Base-by-base conservation (phyloP, 1,140 invertebrate genomes). In the Sycobia sp. region DNA sequence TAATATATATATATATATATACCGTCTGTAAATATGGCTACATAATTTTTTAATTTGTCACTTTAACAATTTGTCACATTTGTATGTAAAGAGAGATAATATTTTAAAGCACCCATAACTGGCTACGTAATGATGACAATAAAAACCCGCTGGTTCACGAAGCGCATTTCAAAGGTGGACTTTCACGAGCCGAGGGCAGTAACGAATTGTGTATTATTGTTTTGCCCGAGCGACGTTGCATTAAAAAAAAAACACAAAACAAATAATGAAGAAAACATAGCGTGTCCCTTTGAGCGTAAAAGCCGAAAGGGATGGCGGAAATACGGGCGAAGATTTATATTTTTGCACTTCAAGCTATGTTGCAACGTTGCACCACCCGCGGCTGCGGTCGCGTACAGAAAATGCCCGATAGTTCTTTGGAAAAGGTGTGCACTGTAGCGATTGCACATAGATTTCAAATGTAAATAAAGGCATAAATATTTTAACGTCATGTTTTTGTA, bases 391-490 rank as follows among this genome's bases (percentile, higher is more conserved):
- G 13, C 3, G 18, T 29, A 22, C 32, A n/a, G 23, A 55, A 55
- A 55, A 29, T 34, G 36, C n/a, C n/a, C n/a, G n/a, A n/a, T n/a
- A n/a, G 18, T 47, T 58, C 29, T 14, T 34, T 20, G 3, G 11
- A 18, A 25, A 41, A 54, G 34, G 34, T 7, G n/a, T 4, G n/a
- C 23, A 14, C 44, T 9, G 55, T 49, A 43, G 13, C n/a, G n/a
- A n/a, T 18, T 11, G 10, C 29, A n/a, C 13, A 11, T n/a, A 50
- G 23, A 34, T 70, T 70, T 62, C 67, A 72, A 72, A 71, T 72
- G 67, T 68, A 72, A 72, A 72, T 72, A 66, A 50, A 66, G 59
- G 55, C 69, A 71, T 65, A 67, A 71, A 70, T 71, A 66, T 71
- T 72, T 72, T 67, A 69, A 67, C 62, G 62, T 57, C 58, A 47